Evolutionary conservation across 2,113 vertebrate genomes (phyloP), one percentile per base, ranked within the genome.

Genomic region (Brachionichthys hirsutus): DNA sequence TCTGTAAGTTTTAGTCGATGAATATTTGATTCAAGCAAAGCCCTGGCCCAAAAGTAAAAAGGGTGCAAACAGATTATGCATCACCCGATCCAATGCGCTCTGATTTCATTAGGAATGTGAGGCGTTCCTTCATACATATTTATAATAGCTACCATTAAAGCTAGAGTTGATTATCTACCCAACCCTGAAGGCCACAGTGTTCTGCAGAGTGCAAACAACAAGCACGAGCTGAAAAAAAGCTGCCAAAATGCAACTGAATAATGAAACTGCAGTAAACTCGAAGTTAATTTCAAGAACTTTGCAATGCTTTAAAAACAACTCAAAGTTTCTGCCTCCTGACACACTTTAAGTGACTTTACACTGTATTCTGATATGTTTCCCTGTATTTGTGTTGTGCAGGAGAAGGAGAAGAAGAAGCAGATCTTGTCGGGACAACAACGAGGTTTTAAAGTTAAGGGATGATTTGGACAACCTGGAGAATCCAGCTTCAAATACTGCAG

Each of bases 111-210:
- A 61, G 52, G 38, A 73, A 67, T 68, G 50, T 57, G 49, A 73
- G 64, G 50, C 68, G 55, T 69, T 52, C 20, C 55, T 68, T 83
- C 67, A 86, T 82, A 48, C 68, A 84, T 86, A 82, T 86, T 84
- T 69, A 80, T 75, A 43, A 59, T 44, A 53, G 38, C 51, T 62
- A 54, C 57, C 52, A 72, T 79, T 72, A 81, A 76, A 76, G 56
- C 53, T 62, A 58, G 56, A 62, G 56, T 46, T 62, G 54, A 79
- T 78, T 70, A 72, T 63, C 54, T 38, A 56, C 57, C 44, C 51
- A 68, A 51, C 50, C 60, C 66, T 50, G 14, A 16, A 55, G 76
- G 57, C 44, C 43, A 14, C 24, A 3, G 19, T 18, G 9, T 62
- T 63, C 62, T 52, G 17, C 22, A 40, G n/a, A 45, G 13, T 10